These are phyloP conservation scores for Serranus cabrilla DNA, from an alignment of 2,797 vertebrate genomes.

Conservation along the genomic window DNA sequence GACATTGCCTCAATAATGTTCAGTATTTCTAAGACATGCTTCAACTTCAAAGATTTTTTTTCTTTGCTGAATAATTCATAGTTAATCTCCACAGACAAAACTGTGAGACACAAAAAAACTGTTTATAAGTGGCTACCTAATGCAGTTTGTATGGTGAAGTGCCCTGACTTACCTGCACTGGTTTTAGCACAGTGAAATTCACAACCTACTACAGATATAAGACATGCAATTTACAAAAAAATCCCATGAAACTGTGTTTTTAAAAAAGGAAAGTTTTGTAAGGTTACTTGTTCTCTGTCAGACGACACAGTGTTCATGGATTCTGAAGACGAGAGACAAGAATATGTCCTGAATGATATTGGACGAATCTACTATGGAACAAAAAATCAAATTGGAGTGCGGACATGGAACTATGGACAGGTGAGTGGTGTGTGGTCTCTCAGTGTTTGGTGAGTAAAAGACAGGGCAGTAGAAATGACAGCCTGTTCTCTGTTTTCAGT, in stretches of 20 bases:
- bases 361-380: constrained; percentile 92
- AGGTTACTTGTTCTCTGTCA: constrained; percentile 55
- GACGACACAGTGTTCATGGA: constrained; percentile 90
- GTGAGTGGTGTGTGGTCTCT: constrained; percentile 63
- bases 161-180: background rate
- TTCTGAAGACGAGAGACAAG: constrained; percentile 84
- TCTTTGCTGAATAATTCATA: constrained; percentile 2
- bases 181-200: background rate
- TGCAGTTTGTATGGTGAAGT: background rate
- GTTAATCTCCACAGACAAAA: background rate
- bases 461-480: background rate
- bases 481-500: constrained; percentile 74
- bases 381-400: constrained; percentile 86
- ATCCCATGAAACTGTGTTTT: too few species aligned
- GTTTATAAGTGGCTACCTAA: background rate
- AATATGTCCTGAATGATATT: constrained; percentile 91
- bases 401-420: constrained; percentile 94
- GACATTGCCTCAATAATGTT: background rate
- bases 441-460: background rate
- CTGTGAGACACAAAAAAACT: background rate
- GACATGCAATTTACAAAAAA: background rate
- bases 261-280: background rate
- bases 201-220: background rate
- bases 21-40: background rate
- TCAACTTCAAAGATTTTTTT: background rate